These are phyloP conservation scores for Macaria liturata DNA, from an alignment of 2,888 invertebrate species.

Conservation along the genomic window DNA sequence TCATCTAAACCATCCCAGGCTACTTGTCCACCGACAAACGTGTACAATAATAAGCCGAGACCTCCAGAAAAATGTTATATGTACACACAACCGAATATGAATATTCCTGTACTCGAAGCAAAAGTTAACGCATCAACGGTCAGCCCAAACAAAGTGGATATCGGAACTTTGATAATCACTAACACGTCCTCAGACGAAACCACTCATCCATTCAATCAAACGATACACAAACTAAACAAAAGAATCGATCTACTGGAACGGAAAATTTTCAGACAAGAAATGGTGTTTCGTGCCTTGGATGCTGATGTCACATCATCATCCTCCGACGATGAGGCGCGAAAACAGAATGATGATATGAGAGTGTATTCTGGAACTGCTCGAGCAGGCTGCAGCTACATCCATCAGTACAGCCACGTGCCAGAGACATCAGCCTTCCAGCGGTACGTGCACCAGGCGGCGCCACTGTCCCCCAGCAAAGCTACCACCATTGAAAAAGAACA, in stretches of 20 bases:
- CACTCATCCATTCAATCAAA: conserved; percentile 39
- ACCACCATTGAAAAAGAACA: conserved; percentile 72
- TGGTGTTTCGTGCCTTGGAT: conserved; percentile 65
- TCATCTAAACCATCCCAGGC: conserved; percentile 50
- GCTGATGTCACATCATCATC: conserved; percentile 60
- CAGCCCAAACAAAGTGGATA: conserved; percentile 55
- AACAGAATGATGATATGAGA: conserved; percentile 44
- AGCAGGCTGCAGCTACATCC: conserved; percentile 71
- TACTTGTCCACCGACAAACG: conserved; percentile 39
- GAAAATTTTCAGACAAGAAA: conserved; percentile 67
- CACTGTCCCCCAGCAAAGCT: conserved; percentile 64
- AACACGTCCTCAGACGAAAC: conserved; percentile 55
- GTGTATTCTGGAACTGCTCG: conserved; percentile 46
- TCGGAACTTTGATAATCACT: conserved; percentile 56
- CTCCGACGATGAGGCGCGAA: conserved; percentile 62
- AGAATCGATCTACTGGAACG: conserved; percentile 65
- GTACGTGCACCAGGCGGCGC: conserved; percentile 61
- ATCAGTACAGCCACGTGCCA: conserved; percentile 74
- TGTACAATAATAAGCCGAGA: conserved; percentile 48
- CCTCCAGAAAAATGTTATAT: conserved; percentile 63
- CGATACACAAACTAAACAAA: conserved; percentile 54
- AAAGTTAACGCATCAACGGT: conserved; percentile 45
- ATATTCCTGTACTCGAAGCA: conserved; percentile 52
- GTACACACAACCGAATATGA: conserved; percentile 62
- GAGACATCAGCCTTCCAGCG: conserved; percentile 75